Percentiles rank a stretch among this genome's conserved stretches.
Evolutionary conservation across 2,888 invertebrate genomes (phyloP).

Genomic region (Chrysotoxum bicinctum): DNA sequence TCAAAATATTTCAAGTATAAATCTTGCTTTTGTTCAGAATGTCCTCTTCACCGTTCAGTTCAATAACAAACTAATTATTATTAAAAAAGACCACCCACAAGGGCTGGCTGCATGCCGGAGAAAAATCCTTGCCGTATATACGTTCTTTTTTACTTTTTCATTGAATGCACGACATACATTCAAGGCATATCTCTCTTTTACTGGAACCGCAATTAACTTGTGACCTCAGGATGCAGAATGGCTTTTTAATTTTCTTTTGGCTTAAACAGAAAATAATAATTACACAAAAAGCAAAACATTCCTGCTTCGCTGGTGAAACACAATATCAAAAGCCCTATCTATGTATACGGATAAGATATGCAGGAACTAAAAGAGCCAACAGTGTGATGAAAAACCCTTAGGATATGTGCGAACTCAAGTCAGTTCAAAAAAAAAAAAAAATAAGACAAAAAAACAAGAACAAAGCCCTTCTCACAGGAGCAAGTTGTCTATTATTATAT

Average conservation of each 20-base stretch:
- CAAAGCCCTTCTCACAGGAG: slow-evolving; percentile 16
- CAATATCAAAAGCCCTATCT: not conserved
- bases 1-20: not conserved
- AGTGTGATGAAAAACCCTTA: not conserved
- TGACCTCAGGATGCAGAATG: slow-evolving; percentile 20
- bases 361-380: slow-evolving; percentile 5
- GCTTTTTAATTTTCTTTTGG: slow-evolving; percentile 40
- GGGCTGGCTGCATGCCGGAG: not conserved
- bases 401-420: slow-evolving; percentile 1
- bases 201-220: slow-evolving; percentile 28
- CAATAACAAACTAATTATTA: slow-evolving; percentile 22
- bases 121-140: not conserved
- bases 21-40: not conserved
- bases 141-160: not conserved
- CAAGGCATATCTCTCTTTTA: not conserved
- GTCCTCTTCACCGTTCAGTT: not conserved
- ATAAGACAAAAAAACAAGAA: not conserved
- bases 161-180: slow-evolving; percentile 29
- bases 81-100: not conserved
- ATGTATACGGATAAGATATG: not conserved
- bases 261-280: slow-evolving; percentile 54
- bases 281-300: slow-evolving; percentile 62
- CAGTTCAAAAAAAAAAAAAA: slow-evolving; percentile 7
- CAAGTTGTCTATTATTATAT: slow-evolving; percentile 8
- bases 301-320: slow-evolving; percentile 10